Evolutionary conservation across 2,888 invertebrate genomes (phyloP).

Genomic region (Crossocerus cetratus): DNA sequence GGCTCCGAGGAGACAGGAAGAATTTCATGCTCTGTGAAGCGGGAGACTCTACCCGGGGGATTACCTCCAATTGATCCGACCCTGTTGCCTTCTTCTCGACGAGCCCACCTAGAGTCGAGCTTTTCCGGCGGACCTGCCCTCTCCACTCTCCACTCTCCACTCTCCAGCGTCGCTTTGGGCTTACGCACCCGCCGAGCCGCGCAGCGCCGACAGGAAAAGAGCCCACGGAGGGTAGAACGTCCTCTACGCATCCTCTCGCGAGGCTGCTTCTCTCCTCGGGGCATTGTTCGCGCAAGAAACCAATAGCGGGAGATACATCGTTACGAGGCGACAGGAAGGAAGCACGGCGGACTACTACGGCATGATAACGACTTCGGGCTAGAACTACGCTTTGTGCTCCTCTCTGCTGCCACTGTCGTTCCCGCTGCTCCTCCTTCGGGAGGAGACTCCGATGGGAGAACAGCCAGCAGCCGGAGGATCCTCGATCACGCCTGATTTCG

Average conservation of each 20-base stretch:
- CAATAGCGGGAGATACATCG: conserved; percentile 72
- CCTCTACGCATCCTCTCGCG: conserved; percentile 26
- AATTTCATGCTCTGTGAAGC: conserved; percentile 73
- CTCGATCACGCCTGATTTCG: conserved; percentile 61
- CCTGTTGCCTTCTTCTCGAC: conserved; percentile 57
- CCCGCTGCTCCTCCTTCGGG: conserved; percentile 15
- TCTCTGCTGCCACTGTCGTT: conserved; percentile 13
- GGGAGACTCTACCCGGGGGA: conserved; percentile 74
- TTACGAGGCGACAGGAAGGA: conserved; percentile 66
- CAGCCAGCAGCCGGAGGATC: conserved; percentile 36
- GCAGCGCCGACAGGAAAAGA: conserved; percentile 17
- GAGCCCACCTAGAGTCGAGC: conserved; percentile 21
- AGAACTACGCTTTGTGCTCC: conserved; percentile 47
- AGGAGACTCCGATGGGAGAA: conserved; percentile 9
- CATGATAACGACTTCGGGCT: conserved; percentile 55
- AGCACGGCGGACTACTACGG: conserved; percentile 56
- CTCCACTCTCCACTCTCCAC: conserved; percentile 11
- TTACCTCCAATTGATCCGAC: conserved; percentile 74
- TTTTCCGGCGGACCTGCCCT: conserved; percentile 25
- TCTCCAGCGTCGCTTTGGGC: conserved; percentile 29
- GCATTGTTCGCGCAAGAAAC: conserved; percentile 68
- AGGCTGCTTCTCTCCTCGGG: conserved; percentile 36
- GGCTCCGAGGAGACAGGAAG: conserved; percentile 68
- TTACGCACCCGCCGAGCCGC: conserved; percentile 1
- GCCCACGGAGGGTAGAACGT: conserved; percentile 16